phyloP scores from a whole-genome alignment of 2,888 invertebrate species.

The Yponomeuta evonymella region DNA sequence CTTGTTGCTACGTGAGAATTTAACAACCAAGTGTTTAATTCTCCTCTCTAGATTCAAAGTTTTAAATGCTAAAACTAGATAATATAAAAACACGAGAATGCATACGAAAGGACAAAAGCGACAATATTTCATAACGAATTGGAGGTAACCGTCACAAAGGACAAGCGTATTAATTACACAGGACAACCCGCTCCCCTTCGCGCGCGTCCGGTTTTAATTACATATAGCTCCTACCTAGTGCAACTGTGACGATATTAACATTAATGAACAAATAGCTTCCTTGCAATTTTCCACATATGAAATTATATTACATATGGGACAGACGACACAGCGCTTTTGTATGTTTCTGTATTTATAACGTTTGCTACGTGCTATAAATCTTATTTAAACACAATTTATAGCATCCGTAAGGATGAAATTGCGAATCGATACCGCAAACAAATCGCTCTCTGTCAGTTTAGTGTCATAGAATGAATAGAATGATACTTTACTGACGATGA shows the following conservation, averaged over 20 bases:
- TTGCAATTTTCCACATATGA: not conserved
- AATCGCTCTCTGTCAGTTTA: too few species aligned
- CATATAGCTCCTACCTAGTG: not conserved
- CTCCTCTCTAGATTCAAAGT: not conserved
- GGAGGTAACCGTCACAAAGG: not conserved
- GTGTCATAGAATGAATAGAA: too few species aligned
- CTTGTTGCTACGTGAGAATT: not conserved
- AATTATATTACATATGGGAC: not conserved
- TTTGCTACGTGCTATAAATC: too few species aligned
- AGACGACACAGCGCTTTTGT: not conserved
- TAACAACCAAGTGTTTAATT: not conserved
- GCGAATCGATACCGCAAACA: too few species aligned
- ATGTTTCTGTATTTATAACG: too few species aligned
- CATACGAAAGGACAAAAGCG: not conserved
- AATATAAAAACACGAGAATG: not conserved
- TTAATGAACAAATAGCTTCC: not conserved
- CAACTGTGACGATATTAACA: not conserved
- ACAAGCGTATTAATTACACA: slow-evolving; percentile 10
- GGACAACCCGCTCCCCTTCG: not conserved
- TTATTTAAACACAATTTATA: too few species aligned
- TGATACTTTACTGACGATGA: too few species aligned
- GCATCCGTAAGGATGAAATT: too few species aligned
- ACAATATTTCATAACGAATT: not conserved
- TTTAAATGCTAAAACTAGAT: not conserved
- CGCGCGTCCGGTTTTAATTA: slow-evolving; percentile 1